phyloP scores from a whole-genome alignment of 1,140 invertebrate genomes.

The Platyura marginata region DNA sequence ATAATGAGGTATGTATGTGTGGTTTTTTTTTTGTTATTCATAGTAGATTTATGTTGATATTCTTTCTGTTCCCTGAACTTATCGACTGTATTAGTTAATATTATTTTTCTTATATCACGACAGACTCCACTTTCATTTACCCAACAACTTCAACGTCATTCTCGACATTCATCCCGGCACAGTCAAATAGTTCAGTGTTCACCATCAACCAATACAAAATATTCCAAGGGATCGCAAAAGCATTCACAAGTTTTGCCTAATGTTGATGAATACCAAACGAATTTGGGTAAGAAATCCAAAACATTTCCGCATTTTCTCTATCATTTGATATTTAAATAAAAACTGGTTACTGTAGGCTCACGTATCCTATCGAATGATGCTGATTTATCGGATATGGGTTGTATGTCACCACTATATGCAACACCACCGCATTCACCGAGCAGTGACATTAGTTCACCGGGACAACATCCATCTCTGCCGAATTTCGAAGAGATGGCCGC shows the following conservation, averaged over 20 bases:
- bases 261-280: slow-evolving; percentile 22
- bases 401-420: slow-evolving; percentile 52
- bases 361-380: slow-evolving; percentile 19
- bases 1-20: slow-evolving; percentile 17
- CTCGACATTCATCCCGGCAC: slow-evolving; percentile 20
- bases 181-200: slow-evolving; percentile 13
- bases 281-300: background rate
- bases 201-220: slow-evolving; percentile 24
- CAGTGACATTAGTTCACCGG: slow-evolving; percentile 38
- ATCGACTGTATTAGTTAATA: no score
- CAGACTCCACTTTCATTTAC: slow-evolving; percentile 45
- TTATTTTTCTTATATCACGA: no score
- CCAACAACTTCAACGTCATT: slow-evolving; percentile 47
- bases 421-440: slow-evolving; percentile 68
- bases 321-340: background rate
- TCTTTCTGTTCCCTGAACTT: no score
- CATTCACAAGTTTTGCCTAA: slow-evolving; percentile 23
- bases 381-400: slow-evolving; percentile 24
- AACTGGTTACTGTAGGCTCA: slow-evolving; percentile 10
- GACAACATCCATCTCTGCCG: slow-evolving; percentile 28
- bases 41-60: no score
- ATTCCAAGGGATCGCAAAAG: slow-evolving; percentile 31
- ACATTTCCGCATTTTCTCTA: background rate
- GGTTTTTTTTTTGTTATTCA: no score
- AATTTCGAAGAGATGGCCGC: slow-evolving; percentile 26